These are phyloP conservation scores for Carassius carassius DNA, from an alignment of 2,113 vertebrate species.

Conservation along the genomic window DNA sequence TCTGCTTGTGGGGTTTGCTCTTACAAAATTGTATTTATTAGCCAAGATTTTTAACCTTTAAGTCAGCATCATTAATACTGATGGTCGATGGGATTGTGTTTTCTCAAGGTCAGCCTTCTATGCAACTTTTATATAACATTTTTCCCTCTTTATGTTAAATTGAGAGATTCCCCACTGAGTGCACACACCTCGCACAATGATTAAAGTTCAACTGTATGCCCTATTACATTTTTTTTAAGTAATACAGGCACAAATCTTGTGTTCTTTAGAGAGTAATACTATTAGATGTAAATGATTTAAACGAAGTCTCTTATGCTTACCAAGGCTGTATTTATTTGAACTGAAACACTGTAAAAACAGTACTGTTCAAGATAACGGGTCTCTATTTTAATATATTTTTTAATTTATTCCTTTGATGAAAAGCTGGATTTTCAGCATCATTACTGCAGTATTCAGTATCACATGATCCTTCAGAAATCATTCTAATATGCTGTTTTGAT, in stretches of 20 bases:
- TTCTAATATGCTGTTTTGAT: no score
- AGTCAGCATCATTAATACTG: conserved; percentile 1
- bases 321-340: background rate
- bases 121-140: no score
- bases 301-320: background rate
- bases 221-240: background rate
- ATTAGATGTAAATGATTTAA: background rate
- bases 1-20: background rate
- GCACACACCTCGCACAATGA: background rate
- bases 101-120: conserved; percentile 11
- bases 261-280: background rate
- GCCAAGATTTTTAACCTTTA: background rate
- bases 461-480: no score
- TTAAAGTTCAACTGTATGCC: background rate
- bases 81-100: background rate
- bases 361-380: background rate
- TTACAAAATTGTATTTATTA: background rate
- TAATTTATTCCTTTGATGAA: no score
- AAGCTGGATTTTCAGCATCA: no score
- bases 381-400: background rate
- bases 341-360: background rate
- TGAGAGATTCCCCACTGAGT: background rate
- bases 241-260: background rate
- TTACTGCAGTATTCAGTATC: no score
- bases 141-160: background rate